A percentile compares a stretch with the other conserved stretches of the same genome.
Conservation (phyloP, 2,888 invertebrate species). For the Sarcophaga carnaria region DNA sequence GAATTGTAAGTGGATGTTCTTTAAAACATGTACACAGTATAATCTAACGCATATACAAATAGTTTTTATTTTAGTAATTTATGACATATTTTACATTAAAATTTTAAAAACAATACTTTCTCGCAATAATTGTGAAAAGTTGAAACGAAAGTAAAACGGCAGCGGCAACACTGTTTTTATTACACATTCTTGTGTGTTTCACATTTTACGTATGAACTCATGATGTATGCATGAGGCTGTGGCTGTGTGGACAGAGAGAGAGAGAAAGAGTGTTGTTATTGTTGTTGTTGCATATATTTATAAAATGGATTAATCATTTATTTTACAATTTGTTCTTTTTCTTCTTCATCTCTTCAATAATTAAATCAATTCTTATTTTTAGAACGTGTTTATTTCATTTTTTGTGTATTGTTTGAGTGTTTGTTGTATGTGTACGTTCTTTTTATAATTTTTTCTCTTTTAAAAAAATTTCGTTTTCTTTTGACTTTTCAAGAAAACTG, state of each 20-base stretch:
- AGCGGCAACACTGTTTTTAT: neutral
- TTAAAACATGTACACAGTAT: too few species aligned
- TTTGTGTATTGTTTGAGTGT: neutral
- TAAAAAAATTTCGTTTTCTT: constrained; percentile 5
- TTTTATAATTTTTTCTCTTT: neutral
- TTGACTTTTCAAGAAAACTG: constrained; percentile 22
- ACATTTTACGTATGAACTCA: too few species aligned
- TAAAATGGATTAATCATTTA: constrained; percentile 65
- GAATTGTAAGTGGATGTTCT: too few species aligned
- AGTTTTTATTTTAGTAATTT: too few species aligned
- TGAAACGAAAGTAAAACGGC: too few species aligned
- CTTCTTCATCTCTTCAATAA: constrained; percentile 41
- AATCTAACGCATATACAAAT: too few species aligned
- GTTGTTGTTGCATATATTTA: constrained; percentile 45
- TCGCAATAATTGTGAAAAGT: too few species aligned
- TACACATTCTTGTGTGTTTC: constrained; percentile 41
- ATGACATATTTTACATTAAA: too few species aligned
- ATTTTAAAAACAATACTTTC: too few species aligned
- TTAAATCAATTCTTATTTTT: constrained; percentile 69
- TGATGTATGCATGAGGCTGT: too few species aligned
- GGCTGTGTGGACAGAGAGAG: too few species aligned
- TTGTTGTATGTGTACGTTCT: neutral
- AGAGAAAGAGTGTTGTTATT: constrained; percentile 4
- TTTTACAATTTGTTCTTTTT: constrained; percentile 57
- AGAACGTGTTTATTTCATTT: constrained; percentile 51